A percentile compares a stretch with the other conserved stretches of the same genome.
phyloP scores from a whole-genome alignment of 2,797 vertebrate genomes.

The Acrocephalus scirpaceus region DNA sequence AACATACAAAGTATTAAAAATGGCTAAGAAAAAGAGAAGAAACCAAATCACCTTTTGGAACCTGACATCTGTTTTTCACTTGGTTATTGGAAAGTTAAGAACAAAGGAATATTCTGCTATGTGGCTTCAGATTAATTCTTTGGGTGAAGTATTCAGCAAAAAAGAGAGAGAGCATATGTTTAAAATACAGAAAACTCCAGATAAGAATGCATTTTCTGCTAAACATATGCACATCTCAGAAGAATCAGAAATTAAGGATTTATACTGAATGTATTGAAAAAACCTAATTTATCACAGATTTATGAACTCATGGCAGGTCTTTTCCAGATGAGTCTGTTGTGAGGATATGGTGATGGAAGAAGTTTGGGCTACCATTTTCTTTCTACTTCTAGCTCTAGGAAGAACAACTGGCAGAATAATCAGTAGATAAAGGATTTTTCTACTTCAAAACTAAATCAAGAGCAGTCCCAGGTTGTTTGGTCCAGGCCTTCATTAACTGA shows the following conservation, averaged over 20 bases:
- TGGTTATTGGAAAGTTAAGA: neutral
- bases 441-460: neutral
- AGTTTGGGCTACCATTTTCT: neutral
- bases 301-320: neutral
- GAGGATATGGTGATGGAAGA: neutral
- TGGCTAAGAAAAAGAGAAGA: neutral
- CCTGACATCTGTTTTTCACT: neutral
- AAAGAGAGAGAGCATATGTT: neutral
- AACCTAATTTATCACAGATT: neutral
- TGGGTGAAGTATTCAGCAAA: neutral
- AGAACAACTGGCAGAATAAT: neutral
- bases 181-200: neutral
- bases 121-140: neutral
- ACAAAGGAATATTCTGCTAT: neutral
- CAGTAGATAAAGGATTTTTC: neutral
- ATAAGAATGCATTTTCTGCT: neutral
- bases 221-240: neutral
- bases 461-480: neutral
- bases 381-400: neutral
- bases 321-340: neutral
- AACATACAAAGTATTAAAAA: neutral
- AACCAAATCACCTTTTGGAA: neutral
- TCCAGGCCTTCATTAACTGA: neutral
- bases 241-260: neutral
- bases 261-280: neutral